These are phyloP conservation scores for Myzus persicae DNA, from an alignment of 1,140 invertebrate genomes.

Conservation along the genomic window DNA sequence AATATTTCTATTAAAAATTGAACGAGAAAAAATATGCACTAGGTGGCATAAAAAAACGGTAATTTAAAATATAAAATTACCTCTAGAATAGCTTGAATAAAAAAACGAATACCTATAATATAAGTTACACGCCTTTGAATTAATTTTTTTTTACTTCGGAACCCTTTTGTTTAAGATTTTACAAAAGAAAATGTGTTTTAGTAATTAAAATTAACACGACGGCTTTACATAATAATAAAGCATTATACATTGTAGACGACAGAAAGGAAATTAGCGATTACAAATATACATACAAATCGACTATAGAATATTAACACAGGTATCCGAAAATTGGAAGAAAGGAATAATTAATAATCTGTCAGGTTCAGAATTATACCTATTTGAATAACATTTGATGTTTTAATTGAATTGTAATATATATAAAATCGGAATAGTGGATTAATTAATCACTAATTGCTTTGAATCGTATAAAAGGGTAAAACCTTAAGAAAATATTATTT, in stretches of 20 bases:
- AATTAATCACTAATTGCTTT: background rate
- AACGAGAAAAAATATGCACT: background rate
- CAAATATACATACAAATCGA: background rate
- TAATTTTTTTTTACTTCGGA: background rate
- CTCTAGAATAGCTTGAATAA: background rate
- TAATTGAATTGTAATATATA: background rate
- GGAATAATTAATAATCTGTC: constrained; percentile 17
- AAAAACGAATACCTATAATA: background rate
- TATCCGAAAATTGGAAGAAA: background rate
- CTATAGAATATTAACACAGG: background rate
- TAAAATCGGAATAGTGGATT: background rate
- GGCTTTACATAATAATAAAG: background rate
- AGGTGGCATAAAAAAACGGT: background rate
- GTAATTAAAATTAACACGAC: background rate
- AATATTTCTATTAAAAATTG: constrained; percentile 22
- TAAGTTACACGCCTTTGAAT: background rate
- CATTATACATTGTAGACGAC: background rate
- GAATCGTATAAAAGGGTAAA: background rate
- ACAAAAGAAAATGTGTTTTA: background rate
- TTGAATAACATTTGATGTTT: background rate
- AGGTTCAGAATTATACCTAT: background rate
- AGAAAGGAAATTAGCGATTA: background rate
- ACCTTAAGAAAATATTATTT: background rate
- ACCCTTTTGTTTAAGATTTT: background rate
- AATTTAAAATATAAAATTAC: background rate